phyloP scores from a whole-genome alignment of 1,140 invertebrate species.

The Philopotamus ludificatus region DNA sequence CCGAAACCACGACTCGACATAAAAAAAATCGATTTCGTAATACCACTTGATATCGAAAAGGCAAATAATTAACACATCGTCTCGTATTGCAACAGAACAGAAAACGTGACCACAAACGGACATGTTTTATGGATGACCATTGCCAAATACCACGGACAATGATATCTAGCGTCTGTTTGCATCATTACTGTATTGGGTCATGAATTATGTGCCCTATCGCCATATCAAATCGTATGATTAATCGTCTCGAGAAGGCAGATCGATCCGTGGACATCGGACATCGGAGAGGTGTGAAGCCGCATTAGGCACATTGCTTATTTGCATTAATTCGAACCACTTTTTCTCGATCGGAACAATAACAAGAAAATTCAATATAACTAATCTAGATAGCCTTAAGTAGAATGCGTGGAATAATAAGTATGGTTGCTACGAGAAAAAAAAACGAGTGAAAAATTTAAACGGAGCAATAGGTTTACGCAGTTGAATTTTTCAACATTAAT shows the following conservation, averaged over 20 bases:
- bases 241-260: too few relatives aligned
- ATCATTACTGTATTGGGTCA: background rate
- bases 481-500: conserved; percentile 11
- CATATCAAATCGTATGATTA: background rate
- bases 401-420: conserved; percentile 13
- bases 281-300: too few relatives aligned
- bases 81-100: too few relatives aligned
- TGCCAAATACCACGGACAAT: background rate
- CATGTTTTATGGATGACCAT: background rate
- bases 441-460: background rate
- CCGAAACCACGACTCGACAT: too few relatives aligned
- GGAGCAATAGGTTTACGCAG: conserved; percentile 5
- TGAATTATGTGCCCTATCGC: background rate
- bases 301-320: too few relatives aligned
- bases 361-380: too few relatives aligned
- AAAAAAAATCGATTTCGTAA: too few relatives aligned
- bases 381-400: conserved; percentile 21
- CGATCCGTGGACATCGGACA: too few relatives aligned
- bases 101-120: background rate
- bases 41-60: too few relatives aligned
- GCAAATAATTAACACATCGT: background rate
- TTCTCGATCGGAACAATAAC: too few relatives aligned
- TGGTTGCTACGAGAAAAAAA: conserved; percentile 1
- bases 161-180: background rate
- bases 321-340: too few relatives aligned